Evolutionary conservation across 2,113 vertebrate species (phyloP).

Genomic region (Nothoprocta pentlandii): DNA sequence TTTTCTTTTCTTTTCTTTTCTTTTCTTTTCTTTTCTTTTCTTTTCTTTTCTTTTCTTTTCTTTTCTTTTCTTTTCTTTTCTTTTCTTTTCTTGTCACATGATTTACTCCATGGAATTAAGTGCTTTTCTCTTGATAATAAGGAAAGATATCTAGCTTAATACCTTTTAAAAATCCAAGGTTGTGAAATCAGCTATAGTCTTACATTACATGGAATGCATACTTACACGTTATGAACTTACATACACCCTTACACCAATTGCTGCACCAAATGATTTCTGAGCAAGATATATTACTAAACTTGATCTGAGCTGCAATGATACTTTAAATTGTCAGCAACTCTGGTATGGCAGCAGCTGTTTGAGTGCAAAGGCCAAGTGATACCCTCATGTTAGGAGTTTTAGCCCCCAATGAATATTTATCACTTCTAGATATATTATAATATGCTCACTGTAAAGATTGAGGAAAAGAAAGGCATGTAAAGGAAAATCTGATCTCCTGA

Average conservation of each 20-base stretch:
- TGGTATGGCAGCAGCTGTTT: neutral
- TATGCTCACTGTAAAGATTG: neutral
- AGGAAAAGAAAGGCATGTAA: neutral
- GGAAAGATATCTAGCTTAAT: neutral
- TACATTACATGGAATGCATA: neutral
- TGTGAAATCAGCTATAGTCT: neutral
- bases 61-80: too few relatives aligned
- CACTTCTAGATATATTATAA: neutral
- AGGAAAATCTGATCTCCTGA: neutral
- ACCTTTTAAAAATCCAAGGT: neutral
- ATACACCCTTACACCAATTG: neutral
- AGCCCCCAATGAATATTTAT: neutral
- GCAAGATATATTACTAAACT: neutral
- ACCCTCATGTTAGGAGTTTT: neutral
- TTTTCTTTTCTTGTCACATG: neutral
- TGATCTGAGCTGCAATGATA: neutral
- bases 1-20: too few relatives aligned
- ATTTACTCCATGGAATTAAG: neutral
- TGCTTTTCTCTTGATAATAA: neutral
- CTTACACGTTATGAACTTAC: neutral
- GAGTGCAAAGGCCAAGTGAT: neutral
- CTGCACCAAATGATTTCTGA: neutral
- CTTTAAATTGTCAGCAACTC: neutral
- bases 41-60: too few relatives aligned
- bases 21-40: too few relatives aligned